Percentiles rank a stretch among this genome's conserved stretches.
phyloP scores from a whole-genome alignment of 2,113 vertebrate species.

The Pedetes capensis region DNA sequence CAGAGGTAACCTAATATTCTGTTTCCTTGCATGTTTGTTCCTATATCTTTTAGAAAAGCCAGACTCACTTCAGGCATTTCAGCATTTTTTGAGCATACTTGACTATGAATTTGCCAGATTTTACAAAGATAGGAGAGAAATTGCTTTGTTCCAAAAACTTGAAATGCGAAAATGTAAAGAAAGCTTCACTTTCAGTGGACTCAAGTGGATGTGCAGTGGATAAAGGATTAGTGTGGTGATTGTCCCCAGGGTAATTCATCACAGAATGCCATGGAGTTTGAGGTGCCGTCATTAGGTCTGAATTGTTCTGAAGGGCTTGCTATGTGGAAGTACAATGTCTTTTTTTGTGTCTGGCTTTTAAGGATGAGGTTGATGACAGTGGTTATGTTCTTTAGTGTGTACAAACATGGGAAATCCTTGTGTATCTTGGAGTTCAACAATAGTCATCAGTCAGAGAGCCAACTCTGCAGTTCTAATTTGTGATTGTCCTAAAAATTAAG shows the following conservation, averaged over 20 bases:
- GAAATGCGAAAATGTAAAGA: background rate
- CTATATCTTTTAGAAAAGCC: background rate
- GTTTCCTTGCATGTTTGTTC: background rate
- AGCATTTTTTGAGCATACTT: constrained; percentile 14
- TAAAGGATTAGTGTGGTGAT: background rate
- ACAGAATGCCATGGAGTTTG: background rate
- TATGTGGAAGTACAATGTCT: background rate
- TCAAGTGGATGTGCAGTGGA: background rate
- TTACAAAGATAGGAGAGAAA: background rate
- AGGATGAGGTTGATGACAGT: background rate
- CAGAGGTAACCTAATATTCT: background rate
- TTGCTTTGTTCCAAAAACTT: background rate
- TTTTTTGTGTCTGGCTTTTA: background rate
- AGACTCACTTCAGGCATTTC: background rate
- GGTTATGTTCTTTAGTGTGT: constrained; percentile 16
- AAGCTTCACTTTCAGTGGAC: background rate
- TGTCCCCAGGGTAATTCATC: background rate
- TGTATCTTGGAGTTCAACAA: background rate
- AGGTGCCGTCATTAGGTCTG: background rate
- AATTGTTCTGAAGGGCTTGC: background rate
- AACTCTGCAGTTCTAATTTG: background rate
- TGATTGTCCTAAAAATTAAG: constrained; percentile 4
- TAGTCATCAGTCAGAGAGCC: background rate
- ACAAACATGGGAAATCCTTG: background rate
- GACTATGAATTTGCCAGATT: background rate